These are phyloP conservation scores for Pantherophis guttatus DNA, from an alignment of 2,113 vertebrate species.

Conservation along the genomic window DNA sequence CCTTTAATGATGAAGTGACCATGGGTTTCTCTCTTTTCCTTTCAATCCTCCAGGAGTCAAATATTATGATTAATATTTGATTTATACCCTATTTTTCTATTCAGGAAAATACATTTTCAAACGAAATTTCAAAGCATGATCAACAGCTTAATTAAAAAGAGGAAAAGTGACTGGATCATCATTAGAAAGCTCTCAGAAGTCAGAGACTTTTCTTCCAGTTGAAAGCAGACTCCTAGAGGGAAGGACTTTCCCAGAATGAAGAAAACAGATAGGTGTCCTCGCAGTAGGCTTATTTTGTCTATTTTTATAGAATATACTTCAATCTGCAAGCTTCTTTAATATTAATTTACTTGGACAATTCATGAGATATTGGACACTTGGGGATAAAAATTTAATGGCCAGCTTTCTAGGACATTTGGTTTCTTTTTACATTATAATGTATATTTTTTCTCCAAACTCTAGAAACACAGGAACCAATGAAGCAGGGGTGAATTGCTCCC, in stretches of 20 bases:
- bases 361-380: not conserved
- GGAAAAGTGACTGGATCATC: not conserved
- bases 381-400: not conserved
- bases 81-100: not conserved
- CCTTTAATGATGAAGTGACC: not conserved
- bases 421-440: not conserved
- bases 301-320: not conserved
- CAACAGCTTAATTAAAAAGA: not conserved
- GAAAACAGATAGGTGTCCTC: not conserved
- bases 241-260: not conserved
- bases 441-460: not conserved
- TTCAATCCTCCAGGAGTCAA: not conserved
- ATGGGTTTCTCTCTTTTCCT: not conserved
- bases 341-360: not conserved
- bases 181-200: not conserved
- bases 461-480: not conserved
- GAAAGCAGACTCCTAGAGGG: not conserved
- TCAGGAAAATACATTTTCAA: not conserved
- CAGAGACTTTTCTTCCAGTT: not conserved
- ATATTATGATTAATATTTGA: not conserved
- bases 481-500: not conserved
- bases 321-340: not conserved
- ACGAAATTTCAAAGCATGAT: not conserved
- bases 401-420: not conserved
- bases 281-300: not conserved